Percentiles rank a stretch among this genome's conserved stretches.
Evolutionary conservation across 2,797 vertebrate species (phyloP).

Genomic region (Dicrostonyx torquatus): DNA sequence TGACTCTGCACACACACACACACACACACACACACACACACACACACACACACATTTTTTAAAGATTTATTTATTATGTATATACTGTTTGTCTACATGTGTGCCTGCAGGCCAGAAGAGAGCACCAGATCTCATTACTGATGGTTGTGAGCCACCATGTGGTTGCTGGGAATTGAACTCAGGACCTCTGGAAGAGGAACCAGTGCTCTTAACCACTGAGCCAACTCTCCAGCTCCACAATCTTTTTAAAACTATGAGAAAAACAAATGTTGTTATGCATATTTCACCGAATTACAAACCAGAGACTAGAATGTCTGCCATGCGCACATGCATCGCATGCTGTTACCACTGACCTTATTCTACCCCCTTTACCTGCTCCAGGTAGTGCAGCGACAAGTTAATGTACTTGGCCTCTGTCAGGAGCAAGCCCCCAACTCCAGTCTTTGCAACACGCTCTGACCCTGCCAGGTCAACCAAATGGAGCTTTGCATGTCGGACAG

Average conservation of each 20-base stretch:
- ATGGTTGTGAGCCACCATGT: too few relatives aligned
- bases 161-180: too few relatives aligned
- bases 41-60: too few relatives aligned
- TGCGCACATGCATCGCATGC: background rate
- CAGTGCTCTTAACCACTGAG: too few relatives aligned
- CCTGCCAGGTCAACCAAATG: conserved; percentile 98
- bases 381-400: conserved; percentile 95
- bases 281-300: background rate
- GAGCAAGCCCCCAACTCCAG: conserved; percentile 92
- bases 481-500: conserved; percentile 92
- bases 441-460: conserved; percentile 95
- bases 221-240: too few relatives aligned
- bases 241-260: background rate
- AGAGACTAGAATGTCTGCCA: too few relatives aligned
- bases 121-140: too few relatives aligned
- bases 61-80: background rate
- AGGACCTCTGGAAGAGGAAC: too few relatives aligned
- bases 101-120: too few relatives aligned
- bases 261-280: background rate
- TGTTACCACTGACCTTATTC: background rate
- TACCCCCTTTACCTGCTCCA: conserved; percentile 92
- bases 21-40: background rate
- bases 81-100: too few relatives aligned
- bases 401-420: conserved; percentile 98
- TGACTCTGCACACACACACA: background rate